Percentiles rank a stretch among this genome's conserved stretches.
phyloP scores from a whole-genome alignment of 1,140 invertebrate genomes.

The Dendroctonus valens region DNA sequence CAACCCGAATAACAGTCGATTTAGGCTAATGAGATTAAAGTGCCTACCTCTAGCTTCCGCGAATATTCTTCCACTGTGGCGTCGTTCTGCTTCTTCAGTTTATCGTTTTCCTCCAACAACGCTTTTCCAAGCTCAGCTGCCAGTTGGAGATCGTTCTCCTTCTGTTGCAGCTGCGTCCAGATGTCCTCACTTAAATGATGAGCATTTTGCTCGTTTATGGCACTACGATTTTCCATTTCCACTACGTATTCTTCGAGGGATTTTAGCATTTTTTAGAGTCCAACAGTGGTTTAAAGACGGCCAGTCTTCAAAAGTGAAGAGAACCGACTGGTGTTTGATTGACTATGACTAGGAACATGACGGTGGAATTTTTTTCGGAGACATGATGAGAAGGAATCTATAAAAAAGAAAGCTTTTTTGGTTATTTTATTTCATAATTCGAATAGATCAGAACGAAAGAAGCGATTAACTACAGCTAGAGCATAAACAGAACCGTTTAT shows the following conservation, averaged over 20 bases:
- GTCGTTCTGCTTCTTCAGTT: conserved; percentile 84
- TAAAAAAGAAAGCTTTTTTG: too few relatives aligned
- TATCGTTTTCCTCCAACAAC: conserved; percentile 90
- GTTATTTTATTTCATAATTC: too few relatives aligned
- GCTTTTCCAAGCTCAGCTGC: conserved; percentile 95
- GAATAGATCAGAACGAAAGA: too few relatives aligned
- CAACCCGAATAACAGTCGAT: neutral
- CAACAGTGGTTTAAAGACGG: neutral
- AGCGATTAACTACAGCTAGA: too few relatives aligned
- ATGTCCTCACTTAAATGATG: conserved; percentile 65
- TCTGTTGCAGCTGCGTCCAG: conserved; percentile 81
- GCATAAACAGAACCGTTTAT: too few relatives aligned
- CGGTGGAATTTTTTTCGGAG: too few relatives aligned
- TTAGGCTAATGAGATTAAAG: neutral
- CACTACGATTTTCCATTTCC: conserved; percentile 50
- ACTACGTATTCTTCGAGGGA: conserved; percentile 49
- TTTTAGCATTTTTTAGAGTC: conserved; percentile 38
- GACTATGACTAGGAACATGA: too few relatives aligned
- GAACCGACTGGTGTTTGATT: neutral
- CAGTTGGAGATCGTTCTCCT: conserved; percentile 88
- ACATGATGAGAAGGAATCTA: too few relatives aligned
- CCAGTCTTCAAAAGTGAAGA: neutral
- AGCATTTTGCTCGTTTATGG: conserved; percentile 42
- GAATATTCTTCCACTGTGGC: conserved; percentile 83
- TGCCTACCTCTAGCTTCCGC: conserved; percentile 87